Evolutionary conservation across 2,113 vertebrate species (phyloP).

Genomic region (Porphyrio hochstetteri): DNA sequence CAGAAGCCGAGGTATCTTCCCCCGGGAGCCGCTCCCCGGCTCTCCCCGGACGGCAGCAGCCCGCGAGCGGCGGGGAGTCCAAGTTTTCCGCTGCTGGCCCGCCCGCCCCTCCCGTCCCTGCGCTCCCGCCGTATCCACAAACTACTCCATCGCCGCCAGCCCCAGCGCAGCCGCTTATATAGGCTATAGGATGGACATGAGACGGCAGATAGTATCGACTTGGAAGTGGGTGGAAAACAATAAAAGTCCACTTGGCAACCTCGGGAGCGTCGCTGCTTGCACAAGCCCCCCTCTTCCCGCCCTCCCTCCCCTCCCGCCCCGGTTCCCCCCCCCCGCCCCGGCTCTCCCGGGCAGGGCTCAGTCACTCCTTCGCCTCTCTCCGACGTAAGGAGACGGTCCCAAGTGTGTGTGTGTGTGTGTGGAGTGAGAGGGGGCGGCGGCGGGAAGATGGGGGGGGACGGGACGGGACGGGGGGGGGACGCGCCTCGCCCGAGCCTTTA

Average conservation of each 20-base stretch:
- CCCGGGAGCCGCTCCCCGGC: neutral
- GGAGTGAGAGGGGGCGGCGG: conserved; percentile 25
- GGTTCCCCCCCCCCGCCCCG: neutral
- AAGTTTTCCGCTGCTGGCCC: neutral
- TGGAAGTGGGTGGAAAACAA: conserved; percentile 68
- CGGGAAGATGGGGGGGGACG: neutral
- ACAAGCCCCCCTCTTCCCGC: neutral
- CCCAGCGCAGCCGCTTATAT: conserved; percentile 65
- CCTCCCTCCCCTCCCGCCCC: neutral
- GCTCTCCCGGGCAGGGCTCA: conserved; percentile 30
- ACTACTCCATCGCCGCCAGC: conserved; percentile 67
- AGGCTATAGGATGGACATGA: conserved; percentile 58
- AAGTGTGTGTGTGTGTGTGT: neutral
- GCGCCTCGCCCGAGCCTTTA: conserved; percentile 38
- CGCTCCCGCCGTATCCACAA: neutral
- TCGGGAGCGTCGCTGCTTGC: conserved; percentile 26
- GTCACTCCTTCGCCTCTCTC: conserved; percentile 77
- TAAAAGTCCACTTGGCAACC: conserved; percentile 67
- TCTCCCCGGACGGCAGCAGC: neutral
- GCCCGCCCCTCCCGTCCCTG: neutral
- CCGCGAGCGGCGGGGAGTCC: neutral
- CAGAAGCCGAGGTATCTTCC: neutral
- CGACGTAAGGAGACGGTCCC: conserved; percentile 79
- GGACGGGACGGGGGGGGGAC: neutral
- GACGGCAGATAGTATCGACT: conserved; percentile 62